Evolutionary conservation across 2,797 vertebrate genomes (phyloP).

Genomic region (Eremophila alpestris): DNA sequence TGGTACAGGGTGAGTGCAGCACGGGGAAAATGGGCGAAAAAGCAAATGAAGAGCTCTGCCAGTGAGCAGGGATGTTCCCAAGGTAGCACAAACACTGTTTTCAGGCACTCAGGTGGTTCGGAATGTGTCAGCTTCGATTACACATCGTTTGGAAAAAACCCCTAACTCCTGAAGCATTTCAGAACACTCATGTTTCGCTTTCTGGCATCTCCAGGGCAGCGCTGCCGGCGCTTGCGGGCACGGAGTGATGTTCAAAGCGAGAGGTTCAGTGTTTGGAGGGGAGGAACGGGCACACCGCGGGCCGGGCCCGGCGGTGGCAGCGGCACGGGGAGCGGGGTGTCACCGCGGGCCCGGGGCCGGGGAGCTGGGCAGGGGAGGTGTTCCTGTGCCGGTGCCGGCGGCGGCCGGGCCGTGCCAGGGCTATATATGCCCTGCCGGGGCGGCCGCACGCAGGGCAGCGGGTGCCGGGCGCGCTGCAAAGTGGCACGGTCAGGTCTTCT

Average conservation of each 20-base stretch:
- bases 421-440: slow-evolving; percentile 39
- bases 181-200: background rate
- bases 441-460: background rate
- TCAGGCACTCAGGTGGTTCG: background rate
- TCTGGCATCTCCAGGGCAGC: background rate
- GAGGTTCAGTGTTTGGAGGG: background rate
- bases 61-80: background rate
- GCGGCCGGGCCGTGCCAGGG: background rate
- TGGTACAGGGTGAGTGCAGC: background rate
- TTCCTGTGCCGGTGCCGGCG: background rate
- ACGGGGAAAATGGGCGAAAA: rapidly evolving
- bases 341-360: rapidly evolving
- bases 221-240: rapidly evolving
- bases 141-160: rapidly evolving
- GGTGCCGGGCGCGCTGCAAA: background rate
- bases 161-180: background rate
- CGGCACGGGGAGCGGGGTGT: background rate
- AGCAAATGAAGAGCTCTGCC: rapidly evolving
- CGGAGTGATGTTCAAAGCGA: rapidly evolving
- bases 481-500: slow-evolving; percentile 77
- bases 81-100: background rate
- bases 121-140: background rate
- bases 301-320: background rate
- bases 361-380: background rate
- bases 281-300: rapidly evolving